Conservation (phyloP, 2,113 vertebrate genomes). For the Pyxicephalus adspersus region DNA sequence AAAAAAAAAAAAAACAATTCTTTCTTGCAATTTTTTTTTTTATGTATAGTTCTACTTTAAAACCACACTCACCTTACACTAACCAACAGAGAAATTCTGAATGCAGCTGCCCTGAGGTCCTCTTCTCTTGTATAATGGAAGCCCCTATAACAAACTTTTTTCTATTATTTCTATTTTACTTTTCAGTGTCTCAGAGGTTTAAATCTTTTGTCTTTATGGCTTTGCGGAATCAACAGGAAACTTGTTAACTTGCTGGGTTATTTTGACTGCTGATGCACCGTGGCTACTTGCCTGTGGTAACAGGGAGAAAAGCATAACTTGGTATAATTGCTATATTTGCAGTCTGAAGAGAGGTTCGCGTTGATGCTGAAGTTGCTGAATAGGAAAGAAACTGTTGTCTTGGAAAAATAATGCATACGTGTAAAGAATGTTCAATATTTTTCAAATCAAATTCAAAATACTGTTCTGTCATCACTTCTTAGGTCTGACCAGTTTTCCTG, state of each 20-base stretch:
- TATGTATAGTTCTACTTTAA: too few relatives aligned
- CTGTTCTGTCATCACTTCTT: constrained; percentile 26
- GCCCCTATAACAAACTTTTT: not conserved
- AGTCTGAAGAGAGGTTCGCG: constrained; percentile 89
- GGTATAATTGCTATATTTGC: constrained; percentile 97
- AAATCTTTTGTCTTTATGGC: constrained; percentile 83
- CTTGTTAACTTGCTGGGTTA: constrained; percentile 98
- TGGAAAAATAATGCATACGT: constrained; percentile 89
- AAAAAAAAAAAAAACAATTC: too few relatives aligned
- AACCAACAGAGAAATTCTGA: too few relatives aligned
- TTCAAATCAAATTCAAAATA: constrained; percentile 71
- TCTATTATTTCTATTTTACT: constrained; percentile 68
- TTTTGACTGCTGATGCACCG: constrained; percentile 93
- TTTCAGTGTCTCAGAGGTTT: constrained; percentile 85
- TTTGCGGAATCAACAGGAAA: constrained; percentile 88
- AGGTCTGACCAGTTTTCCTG: constrained; percentile 55
- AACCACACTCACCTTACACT: too few relatives aligned
- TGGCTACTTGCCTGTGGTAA: constrained; percentile 98
- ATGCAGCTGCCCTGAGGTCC: too few relatives aligned
- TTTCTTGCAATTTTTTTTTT: too few relatives aligned
- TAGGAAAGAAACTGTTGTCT: constrained; percentile 91
- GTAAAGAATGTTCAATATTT: constrained; percentile 76
- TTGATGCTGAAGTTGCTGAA: constrained; percentile 87
- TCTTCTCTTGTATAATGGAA: too few relatives aligned
- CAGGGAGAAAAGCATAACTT: constrained; percentile 94